Evolutionary conservation across 2,888 invertebrate species (phyloP), one percentile per base, ranked within the genome.

Genomic region (Cyclophora albipunctata): DNA sequence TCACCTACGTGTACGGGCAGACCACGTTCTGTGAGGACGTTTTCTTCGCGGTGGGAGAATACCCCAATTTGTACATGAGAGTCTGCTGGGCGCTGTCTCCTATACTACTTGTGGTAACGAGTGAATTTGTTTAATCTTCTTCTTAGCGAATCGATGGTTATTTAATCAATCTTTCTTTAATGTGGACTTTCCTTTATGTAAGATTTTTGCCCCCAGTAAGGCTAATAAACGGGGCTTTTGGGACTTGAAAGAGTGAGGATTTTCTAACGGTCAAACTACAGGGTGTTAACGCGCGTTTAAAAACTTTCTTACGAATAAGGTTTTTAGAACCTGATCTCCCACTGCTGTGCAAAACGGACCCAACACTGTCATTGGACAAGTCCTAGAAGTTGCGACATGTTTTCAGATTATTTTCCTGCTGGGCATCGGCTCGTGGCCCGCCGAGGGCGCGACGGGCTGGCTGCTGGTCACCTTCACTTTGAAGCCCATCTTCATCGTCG

Each of bases 1-100:
- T 86, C 20, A 83, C 84, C 0, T 84, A 74, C 62, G 47, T 74
- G 3, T 85, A 85, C 51, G 85, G 87, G 0, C 87, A 86, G 67
- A 74, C 75, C 1, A 72, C 74, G 0, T 87, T 88, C 64, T 85
- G 86, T 46, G 85, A 86, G 51, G 77, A 84, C 34, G 71, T 88
- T 5, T 86, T 70, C 60, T 82, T 78, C 50, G 74, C 84, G 0
- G 74, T 79, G 1, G 84, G 80, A 2, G 86, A 88, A 48, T 86
- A 86, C 48, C 87, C 87, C 2, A 69, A 71, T 20, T 65, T 81
- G n/a, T 81, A 81, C 49, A 60, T 84, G 54, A 70, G 87, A 51
- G 58, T 85, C 3, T 79, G 78, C 55, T 88, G 87, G 87, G 85
- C 86, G 0, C 3, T 84, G 1, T 66, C 77, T 2, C 85, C 87